These are phyloP conservation scores for Drosophila bifasciata DNA, from an alignment of 1,140 invertebrate genomes.

Conservation along the genomic window DNA sequence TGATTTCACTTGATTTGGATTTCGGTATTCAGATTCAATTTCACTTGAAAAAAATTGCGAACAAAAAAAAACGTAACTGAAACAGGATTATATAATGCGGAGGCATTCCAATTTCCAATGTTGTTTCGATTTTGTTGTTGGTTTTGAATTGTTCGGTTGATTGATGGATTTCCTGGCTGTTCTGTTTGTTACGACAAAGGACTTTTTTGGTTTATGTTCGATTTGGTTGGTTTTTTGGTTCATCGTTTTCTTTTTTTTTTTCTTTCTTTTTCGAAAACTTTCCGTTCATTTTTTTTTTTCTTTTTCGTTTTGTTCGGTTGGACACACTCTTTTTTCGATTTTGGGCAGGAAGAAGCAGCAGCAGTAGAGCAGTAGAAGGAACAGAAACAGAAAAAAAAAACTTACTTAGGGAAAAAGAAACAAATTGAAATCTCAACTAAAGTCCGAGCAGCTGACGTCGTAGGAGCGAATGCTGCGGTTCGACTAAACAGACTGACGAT, in stretches of 20 bases:
- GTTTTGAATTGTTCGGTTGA: slow-evolving; percentile 26
- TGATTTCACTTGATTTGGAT: slow-evolving; percentile 17
- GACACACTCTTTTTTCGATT: slow-evolving; percentile 23
- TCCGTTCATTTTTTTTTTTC: slow-evolving; percentile 23
- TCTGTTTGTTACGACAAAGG: slow-evolving; percentile 9
- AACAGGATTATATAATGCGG: slow-evolving; percentile 61
- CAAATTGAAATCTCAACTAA: slow-evolving; percentile 84
- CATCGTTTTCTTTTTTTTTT: slow-evolving; percentile 13
- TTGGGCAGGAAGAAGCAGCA: slow-evolving; percentile 32
- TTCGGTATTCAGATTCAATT: slow-evolving; percentile 17
- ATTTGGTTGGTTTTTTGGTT: slow-evolving; percentile 1
- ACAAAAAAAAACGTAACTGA: slow-evolving; percentile 54
- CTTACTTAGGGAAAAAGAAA: slow-evolving; percentile 84
- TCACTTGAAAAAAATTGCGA: slow-evolving; percentile 67
- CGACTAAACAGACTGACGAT: slow-evolving; percentile 84
- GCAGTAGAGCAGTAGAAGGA: slow-evolving; percentile 49
- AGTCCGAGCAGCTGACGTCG: slow-evolving; percentile 84
- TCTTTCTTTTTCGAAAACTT: slow-evolving; percentile 22
- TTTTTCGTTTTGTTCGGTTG: slow-evolving; percentile 12
- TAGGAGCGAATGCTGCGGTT: slow-evolving; percentile 84
- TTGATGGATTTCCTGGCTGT: slow-evolving; percentile 9
- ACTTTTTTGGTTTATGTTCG: slow-evolving; percentile 21
- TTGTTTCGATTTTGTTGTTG: neutral
- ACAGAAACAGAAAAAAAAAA: slow-evolving; percentile 47
- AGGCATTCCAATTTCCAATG: slow-evolving; percentile 2